A percentile compares a stretch with the other conserved stretches of the same genome.
Conservation (phyloP, 2,888 invertebrate genomes). For the Pediacus dermestoides region DNA sequence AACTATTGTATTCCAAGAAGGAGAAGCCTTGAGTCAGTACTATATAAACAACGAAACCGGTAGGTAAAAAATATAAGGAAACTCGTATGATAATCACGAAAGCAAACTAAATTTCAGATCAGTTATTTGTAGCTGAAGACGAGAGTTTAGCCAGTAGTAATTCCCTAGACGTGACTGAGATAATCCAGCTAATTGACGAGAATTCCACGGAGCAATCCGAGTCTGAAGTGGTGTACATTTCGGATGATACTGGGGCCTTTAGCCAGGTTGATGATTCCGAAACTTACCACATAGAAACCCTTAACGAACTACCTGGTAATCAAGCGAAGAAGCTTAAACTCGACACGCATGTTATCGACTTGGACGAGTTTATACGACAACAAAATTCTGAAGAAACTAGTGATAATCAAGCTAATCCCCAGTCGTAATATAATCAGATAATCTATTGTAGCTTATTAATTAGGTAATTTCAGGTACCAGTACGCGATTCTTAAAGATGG, state of each 20-base stretch:
- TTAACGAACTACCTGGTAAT: conserved; percentile 7
- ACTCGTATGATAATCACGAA: conserved; percentile 21
- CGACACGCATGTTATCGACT: conserved; percentile 18
- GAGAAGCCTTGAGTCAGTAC: conserved; percentile 29
- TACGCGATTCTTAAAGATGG: conserved; percentile 27
- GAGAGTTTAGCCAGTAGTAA: conserved; percentile 14
- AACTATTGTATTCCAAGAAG: conserved; percentile 27
- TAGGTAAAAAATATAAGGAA: conserved; percentile 8
- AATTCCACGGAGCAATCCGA: conserved; percentile 6
- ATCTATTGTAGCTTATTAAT: conserved; percentile 1
- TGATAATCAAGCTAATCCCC: conserved; percentile 5
- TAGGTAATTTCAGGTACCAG: conserved; percentile 18
- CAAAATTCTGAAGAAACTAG: conserved; percentile 9
- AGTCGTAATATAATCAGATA: not conserved
- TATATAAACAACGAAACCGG: conserved; percentile 29
- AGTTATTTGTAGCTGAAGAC: conserved; percentile 21
- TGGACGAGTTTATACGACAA: conserved; percentile 19
- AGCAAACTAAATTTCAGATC: too few species aligned
- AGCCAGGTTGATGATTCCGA: conserved; percentile 22
- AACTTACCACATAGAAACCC: conserved; percentile 19
- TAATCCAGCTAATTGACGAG: conserved; percentile 27
- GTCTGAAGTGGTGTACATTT: too few species aligned
- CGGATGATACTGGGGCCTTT: too few species aligned
- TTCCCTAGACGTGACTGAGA: conserved; percentile 16
- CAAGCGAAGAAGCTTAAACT: conserved; percentile 21